A percentile compares a stretch with the other conserved stretches of the same genome.
phyloP scores from a whole-genome alignment of 2,888 invertebrate species.

The Pyrgus malvae region DNA sequence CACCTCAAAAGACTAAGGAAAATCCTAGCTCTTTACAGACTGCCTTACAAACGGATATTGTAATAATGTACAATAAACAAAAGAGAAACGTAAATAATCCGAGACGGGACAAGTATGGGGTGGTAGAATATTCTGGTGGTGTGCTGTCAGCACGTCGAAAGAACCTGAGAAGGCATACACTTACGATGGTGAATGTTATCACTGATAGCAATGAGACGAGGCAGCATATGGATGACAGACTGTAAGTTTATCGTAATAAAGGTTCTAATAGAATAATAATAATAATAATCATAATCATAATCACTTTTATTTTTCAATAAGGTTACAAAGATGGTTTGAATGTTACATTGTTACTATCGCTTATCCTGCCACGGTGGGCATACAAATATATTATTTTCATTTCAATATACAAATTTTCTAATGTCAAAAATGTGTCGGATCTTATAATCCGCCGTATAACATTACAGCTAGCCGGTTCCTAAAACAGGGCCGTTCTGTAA shows the following conservation, averaged over 20 bases:
- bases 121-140: slow-evolving; percentile 43
- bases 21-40: not conserved
- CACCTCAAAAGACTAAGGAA: slow-evolving; percentile 21
- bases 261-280: no score
- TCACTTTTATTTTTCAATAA: no score
- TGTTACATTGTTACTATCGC: no score
- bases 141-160: slow-evolving; percentile 52
- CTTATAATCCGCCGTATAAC: no score
- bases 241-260: slow-evolving; percentile 55
- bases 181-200: slow-evolving; percentile 65
- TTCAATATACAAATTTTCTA: no score
- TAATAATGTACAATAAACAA: not conserved
- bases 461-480: no score
- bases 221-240: slow-evolving; percentile 61
- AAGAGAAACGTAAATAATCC: not conserved
- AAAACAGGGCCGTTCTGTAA: no score
- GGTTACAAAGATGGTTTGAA: no score
- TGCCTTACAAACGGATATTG: not conserved
- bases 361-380: no score
- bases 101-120: slow-evolving; percentile 43
- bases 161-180: slow-evolving; percentile 49
- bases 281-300: no score
- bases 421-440: no score
- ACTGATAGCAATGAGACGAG: slow-evolving; percentile 67
- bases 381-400: no score